Conservation (phyloP, 2,113 vertebrate species). For the Mesembrinibis cayennensis region DNA sequence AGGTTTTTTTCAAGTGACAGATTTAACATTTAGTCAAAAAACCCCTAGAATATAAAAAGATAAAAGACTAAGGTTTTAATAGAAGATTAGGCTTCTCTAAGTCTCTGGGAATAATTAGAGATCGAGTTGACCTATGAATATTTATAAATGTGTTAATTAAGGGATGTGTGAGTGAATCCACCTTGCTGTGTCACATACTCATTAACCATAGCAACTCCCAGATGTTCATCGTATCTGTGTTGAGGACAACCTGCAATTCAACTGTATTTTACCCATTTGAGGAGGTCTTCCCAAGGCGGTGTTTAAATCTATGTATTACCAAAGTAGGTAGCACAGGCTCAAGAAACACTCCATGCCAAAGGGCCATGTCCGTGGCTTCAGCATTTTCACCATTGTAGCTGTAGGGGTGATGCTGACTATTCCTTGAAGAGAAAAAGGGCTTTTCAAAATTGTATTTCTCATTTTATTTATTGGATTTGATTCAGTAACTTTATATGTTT, state of each 20-base stretch:
- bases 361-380: background rate
- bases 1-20: background rate
- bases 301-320: background rate
- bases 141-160: conserved; percentile 63
- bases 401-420: background rate
- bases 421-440: background rate
- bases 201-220: conserved; percentile 25
- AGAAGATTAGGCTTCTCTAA: background rate
- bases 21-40: background rate
- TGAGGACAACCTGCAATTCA: background rate
- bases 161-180: background rate
- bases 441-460: background rate
- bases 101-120: conserved; percentile 48
- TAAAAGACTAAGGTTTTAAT: background rate
- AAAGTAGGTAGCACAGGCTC: background rate
- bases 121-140: conserved; percentile 58
- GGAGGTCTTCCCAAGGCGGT: background rate
- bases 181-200: background rate
- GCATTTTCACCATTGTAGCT: background rate
- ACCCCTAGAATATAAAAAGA: background rate
- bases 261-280: background rate
- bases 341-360: background rate
- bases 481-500: background rate
- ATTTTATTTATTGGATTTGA: background rate
- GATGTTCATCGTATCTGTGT: background rate